Base-by-base conservation (phyloP, 2,113 vertebrate species). In the Aegotheles bennettii region DNA sequence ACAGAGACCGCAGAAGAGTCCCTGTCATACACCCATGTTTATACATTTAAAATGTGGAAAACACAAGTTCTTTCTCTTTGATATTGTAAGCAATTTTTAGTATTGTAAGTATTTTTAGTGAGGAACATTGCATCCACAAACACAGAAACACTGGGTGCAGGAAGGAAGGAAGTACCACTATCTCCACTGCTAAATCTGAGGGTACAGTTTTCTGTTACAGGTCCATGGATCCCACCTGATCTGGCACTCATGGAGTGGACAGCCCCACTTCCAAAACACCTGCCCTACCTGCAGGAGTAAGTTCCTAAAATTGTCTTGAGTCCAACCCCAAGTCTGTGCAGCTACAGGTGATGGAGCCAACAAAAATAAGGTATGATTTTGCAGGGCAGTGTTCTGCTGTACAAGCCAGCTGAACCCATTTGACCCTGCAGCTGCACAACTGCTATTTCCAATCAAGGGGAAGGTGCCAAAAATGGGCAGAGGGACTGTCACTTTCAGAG, bases 261-360 rank as follows among this genome's bases (percentile, higher is more conserved):
- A 65, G 20, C 31, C 24, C 59, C 35, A 33, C 16, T 64, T 25
- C 33, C 48, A 57, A 50, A 84, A 59, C 11, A 51, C 31, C 20
- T 45, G 12, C 29, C 16, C 33, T 63, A 20, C 35, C 26, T 54
- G 13, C n/a, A 59, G 21, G 15, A 3, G 2, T 17, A 43, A 1
- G 2, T 50, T 80, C 25, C 35, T 63, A 83, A 59, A 43, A 16
- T 23, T 48, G n/a, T 48, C 48, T 65, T 33, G 31, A 56, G 26
- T 35, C 47, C 67, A 45, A 57, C 25, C 8, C 11, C 0, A 2
- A 69, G 33, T 9, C 33, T 63, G 18, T 1, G 1, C 26, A 57
- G 51, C 13, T 5, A 6, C 19, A 13, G 11, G 14, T 67, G 57
- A 73, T 6, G 7, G 11, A 92, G 21, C 5, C 65, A 85, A 36